Evolutionary conservation across 1,140 invertebrate genomes (phyloP), one percentile per base, ranked within the genome.

Genomic region (Steinernema feltiae): DNA sequence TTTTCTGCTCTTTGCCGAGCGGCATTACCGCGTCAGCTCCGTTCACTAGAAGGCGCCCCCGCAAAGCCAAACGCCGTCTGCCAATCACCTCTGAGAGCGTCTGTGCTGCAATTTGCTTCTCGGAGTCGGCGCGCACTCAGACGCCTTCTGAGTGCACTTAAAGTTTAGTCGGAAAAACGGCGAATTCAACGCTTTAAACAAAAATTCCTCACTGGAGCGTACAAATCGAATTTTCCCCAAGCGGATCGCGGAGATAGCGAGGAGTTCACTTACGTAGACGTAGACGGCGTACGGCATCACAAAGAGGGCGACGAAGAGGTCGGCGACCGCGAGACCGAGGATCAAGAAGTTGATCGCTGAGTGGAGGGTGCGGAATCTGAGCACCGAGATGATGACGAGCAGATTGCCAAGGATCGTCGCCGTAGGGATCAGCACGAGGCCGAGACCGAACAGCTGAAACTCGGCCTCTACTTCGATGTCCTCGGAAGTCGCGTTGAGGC

Each of bases 281-380:
- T 97, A 98, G 82, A 97, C 94, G 75, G 94, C 95, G 87, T 97
- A 96, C 17, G 96, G 95, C 96, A 99, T 99, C 76, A 98, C 96
- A 69, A 96, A 91, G 1, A 94, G 91, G 30, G 95, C 95, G 0
- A 99, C 95, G 75, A 98, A 90, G 27, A 98, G 90, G 89, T 98
- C 96, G 17, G 96, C 96, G 12, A 98, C 91, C n/a, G 95, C 96
- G 80, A 98, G 89, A 77, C 94, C 96, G 79, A 97, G 94, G 86
- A 98, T 98, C 89, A 98, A 97, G 88, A 97, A 98, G 88, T 98
- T 98, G 70, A 95, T 98, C 74, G 94, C 94, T 3, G 94, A 95
- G 86, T 96, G 93, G 63, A 97, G 87, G 70, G 92, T 91, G 79
- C 94, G 89, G 87, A 97, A 95, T 63, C 93, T 90, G 73, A 92